Base-by-base conservation (phyloP, 1,140 invertebrate genomes). In the Drosophila arawakana region DNA sequence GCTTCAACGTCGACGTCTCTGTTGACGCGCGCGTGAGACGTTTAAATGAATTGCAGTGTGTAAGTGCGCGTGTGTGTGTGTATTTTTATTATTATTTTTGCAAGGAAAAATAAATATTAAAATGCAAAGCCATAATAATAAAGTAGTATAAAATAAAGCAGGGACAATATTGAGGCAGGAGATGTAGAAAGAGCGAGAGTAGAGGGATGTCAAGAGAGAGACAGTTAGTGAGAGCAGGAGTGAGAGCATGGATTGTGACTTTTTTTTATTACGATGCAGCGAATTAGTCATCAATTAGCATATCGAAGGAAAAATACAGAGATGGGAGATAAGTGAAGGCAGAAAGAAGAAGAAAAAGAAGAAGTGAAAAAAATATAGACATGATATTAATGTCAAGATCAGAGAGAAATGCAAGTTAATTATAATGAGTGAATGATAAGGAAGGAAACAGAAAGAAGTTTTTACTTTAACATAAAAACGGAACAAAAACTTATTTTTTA, bases 41-140 rank as follows among this genome's bases (percentile, higher is more conserved):
- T 80, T 89, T 89, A 90, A 89, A 78, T 89, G 80, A 78, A 78
- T 84, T 84, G 80, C 78, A 57, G 49, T 49, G 61, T 61, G 35
- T 58, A 35, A 60, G 55, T 49, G 44, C 60, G 52, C 60, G 60
- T 61, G 57, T 76, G 39, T 72, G 47, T 47, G n/a, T 73, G 21
- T 79, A 2, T 74, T 66, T 35, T 47, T 34, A 49, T 18, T 21
- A 41, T 58, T 9, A 34, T 67, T 70, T 66, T 61, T 69, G 60
- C 30, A 13, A 49, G 52, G 25, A 25, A 70, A 47, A 41, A 47
- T 34, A 55, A 52, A 52, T 30, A 69, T 43, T 58, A 46, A 75
- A 71, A 47, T 63, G 39, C 10, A 57, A 30, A 52, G 60, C 8
- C 55, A 43, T 52, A 68, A 68, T 52, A 73, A 73, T 68, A 68